A percentile compares a stretch with the other conserved stretches of the same genome.
Evolutionary conservation across 2,888 invertebrate species (phyloP).

Genomic region (Dicycla oo): DNA sequence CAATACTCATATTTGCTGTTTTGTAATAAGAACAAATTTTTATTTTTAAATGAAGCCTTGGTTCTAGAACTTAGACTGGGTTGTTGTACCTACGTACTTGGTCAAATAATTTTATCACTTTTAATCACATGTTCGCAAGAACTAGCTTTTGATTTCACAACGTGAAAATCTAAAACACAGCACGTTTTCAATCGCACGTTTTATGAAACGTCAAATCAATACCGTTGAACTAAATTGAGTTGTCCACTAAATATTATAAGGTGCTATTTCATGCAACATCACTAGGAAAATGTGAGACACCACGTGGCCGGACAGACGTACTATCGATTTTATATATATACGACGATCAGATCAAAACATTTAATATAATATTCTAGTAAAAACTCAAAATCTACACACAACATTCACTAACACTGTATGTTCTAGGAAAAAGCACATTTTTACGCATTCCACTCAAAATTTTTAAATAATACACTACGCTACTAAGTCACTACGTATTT

Average conservation of each 20-base stretch:
- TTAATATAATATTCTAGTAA: conserved; percentile 58
- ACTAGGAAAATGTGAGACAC: conserved; percentile 46
- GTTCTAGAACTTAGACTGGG: not conserved
- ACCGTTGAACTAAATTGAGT: conserved; percentile 60
- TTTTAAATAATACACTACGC: conserved; percentile 70
- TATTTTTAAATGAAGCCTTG: not conserved
- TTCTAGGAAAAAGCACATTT: conserved; percentile 66
- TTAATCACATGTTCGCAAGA: not conserved
- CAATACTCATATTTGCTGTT: no score
- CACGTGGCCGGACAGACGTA: conserved; percentile 60
- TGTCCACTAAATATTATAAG: conserved; percentile 67
- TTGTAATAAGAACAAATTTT: no score
- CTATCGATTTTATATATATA: conserved; percentile 64
- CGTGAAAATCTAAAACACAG: conserved; percentile 7
- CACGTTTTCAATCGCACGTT: not conserved
- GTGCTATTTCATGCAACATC: conserved; percentile 62
- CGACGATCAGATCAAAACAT: conserved; percentile 52
- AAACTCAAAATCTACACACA: conserved; percentile 72
- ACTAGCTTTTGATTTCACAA: not conserved
- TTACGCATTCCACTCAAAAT: conserved; percentile 73
- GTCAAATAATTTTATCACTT: not conserved
- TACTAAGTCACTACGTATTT: conserved; percentile 70
- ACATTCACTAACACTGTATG: conserved; percentile 75
- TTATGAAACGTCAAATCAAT: conserved; percentile 44
- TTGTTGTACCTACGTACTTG: not conserved